Evolutionary conservation across 1,140 invertebrate genomes (phyloP).

Genomic region (Mesaphorura yosii): DNA sequence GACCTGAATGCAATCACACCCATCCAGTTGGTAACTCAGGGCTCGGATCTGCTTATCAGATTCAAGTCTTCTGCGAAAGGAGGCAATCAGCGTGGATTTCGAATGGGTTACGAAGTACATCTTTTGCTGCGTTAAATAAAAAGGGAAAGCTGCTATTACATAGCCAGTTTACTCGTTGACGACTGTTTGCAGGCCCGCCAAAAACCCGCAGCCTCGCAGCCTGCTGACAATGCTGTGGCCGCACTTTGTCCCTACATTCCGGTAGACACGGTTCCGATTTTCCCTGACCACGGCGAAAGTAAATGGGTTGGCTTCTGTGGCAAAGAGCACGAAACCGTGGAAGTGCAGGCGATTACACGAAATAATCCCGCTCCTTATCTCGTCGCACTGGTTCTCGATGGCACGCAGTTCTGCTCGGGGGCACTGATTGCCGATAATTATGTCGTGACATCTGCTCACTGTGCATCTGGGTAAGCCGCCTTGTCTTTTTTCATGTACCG

Average conservation of each 20-base stretch:
- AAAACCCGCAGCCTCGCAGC: neutral
- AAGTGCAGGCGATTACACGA: neutral
- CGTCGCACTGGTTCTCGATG: neutral
- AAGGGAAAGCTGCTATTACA: too few species aligned
- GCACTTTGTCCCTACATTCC: neutral
- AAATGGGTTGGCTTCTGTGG: neutral
- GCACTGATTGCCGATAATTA: neutral
- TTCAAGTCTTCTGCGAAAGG: neutral
- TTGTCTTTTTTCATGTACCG: neutral
- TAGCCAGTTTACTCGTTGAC: too few species aligned
- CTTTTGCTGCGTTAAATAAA: neutral
- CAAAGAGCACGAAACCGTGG: neutral
- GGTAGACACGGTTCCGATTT: neutral
- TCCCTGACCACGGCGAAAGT: neutral
- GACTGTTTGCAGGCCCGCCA: neutral
- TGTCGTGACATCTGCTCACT: neutral
- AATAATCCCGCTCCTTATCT: neutral
- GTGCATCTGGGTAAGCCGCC: neutral
- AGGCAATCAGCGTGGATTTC: constrained; percentile 4
- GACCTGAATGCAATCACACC: constrained; percentile 8
- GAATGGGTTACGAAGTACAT: constrained; percentile 3
- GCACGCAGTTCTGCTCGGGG: neutral
- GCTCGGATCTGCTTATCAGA: neutral
- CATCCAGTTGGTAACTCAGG: neutral
- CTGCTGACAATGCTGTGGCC: neutral